Conservation (phyloP, 2,797 vertebrate species). For the Nothura maculosa region DNA sequence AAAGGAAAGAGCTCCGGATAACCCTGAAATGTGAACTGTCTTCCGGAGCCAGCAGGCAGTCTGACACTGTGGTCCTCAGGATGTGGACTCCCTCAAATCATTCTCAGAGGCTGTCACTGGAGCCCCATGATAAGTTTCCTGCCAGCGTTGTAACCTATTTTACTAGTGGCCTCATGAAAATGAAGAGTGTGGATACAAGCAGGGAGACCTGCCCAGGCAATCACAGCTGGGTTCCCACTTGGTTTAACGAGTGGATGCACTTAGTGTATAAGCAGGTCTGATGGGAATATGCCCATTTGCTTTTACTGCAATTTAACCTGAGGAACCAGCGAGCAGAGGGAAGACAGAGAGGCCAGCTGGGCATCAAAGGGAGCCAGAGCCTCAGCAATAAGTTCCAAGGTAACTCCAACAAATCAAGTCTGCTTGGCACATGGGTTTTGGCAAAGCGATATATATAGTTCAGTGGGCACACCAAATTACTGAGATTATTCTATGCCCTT, state of each 20-base stretch:
- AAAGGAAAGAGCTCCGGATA: not conserved
- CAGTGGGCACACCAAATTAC: not conserved
- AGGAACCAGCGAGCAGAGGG: not conserved
- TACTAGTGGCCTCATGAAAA: not conserved
- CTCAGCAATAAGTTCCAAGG: not conserved
- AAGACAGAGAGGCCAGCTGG: not conserved
- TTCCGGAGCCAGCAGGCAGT: not conserved
- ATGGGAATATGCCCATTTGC: not conserved
- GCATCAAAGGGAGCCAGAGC: not conserved
- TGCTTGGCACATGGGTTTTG: not conserved
- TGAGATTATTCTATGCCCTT: not conserved
- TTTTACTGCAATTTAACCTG: not conserved
- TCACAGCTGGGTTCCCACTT: not conserved
- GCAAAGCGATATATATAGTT: not conserved
- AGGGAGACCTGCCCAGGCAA: accelerated
- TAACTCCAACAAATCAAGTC: not conserved
- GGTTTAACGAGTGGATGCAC: not conserved
- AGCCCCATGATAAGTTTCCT: not conserved
- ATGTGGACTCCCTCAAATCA: accelerated
- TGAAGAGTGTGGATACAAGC: not conserved
- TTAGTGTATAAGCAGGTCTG: not conserved
- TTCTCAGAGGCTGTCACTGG: not conserved
- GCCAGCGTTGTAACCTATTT: not conserved
- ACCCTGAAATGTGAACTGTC: not conserved
- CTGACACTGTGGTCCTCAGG: not conserved